phyloP scores from a whole-genome alignment of 2,888 invertebrate genomes.

The Apamea sordens region DNA sequence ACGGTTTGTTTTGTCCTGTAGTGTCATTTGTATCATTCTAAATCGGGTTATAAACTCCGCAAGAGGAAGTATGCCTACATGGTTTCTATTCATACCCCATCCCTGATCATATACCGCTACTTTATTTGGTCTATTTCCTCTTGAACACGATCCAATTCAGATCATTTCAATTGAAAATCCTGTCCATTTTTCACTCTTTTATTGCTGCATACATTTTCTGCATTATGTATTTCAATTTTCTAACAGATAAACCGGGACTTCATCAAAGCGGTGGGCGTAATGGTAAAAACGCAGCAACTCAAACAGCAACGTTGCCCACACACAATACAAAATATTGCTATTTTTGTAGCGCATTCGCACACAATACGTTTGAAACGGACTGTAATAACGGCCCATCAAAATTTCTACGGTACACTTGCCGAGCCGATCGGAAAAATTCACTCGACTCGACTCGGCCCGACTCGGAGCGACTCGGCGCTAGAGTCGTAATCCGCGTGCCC shows the following conservation, averaged over 20 bases:
- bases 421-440: conserved; percentile 84
- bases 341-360: conserved; percentile 78
- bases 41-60: not conserved
- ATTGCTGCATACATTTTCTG: conserved; percentile 51
- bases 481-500: conserved; percentile 82
- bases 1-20: not conserved
- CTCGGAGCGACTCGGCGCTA: conserved; percentile 64
- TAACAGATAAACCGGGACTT: conserved; percentile 65
- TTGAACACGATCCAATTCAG: conserved; percentile 42
- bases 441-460: conserved; percentile 73
- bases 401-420: conserved; percentile 85
- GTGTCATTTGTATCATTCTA: not conserved
- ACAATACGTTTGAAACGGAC: conserved; percentile 87
- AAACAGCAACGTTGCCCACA: conserved; percentile 56
- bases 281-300: conserved; percentile 65
- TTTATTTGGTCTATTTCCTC: conserved; percentile 45
- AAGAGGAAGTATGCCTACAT: conserved; percentile 7
- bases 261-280: conserved; percentile 66
- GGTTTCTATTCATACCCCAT: not conserved
- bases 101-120: conserved; percentile 17
- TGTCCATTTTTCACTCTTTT: conserved; percentile 46
- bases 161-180: conserved; percentile 44
- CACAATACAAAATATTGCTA: conserved; percentile 75
- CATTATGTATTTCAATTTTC: conserved; percentile 60
- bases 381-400: conserved; percentile 88